A percentile compares a stretch with the other conserved stretches of the same genome.
These are phyloP conservation scores for Hyposmocoma kahamanoa DNA, from an alignment of 1,140 invertebrate species.

Conservation along the genomic window DNA sequence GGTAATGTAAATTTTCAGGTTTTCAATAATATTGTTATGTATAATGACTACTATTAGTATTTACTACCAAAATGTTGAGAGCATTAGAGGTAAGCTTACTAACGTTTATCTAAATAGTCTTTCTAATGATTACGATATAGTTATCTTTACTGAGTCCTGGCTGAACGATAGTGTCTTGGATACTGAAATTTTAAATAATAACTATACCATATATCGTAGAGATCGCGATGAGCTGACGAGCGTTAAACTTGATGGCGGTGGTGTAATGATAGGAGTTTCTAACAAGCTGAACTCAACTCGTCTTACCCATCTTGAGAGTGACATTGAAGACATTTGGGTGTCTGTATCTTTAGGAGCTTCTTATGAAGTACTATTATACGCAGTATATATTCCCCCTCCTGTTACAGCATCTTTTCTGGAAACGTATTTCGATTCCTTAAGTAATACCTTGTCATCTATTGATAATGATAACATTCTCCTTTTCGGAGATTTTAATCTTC, in stretches of 20 bases:
- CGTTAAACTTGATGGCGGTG: background rate
- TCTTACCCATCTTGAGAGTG: background rate
- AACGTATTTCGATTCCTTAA: background rate
- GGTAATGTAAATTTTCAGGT: too few species aligned
- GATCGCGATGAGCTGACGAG: background rate
- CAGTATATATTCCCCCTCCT: background rate
- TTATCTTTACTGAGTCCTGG: background rate
- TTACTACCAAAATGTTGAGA: background rate
- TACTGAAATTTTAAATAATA: background rate
- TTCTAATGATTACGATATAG: background rate
- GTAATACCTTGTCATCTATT: background rate
- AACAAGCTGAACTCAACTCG: background rate
- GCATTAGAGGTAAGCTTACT: background rate
- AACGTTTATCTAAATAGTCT: background rate
- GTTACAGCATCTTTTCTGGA: background rate
- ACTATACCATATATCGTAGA: background rate
- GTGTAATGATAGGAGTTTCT: background rate
- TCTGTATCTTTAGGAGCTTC: too few species aligned
- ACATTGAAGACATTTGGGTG: background rate
- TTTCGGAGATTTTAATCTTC: background rate
- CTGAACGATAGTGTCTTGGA: background rate
- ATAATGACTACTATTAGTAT: background rate
- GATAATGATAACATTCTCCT: background rate
- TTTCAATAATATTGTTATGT: too few species aligned
- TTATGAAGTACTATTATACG: background rate